Conservation (phyloP, 2,113 vertebrate species). For the Menidia beryllina region DNA sequence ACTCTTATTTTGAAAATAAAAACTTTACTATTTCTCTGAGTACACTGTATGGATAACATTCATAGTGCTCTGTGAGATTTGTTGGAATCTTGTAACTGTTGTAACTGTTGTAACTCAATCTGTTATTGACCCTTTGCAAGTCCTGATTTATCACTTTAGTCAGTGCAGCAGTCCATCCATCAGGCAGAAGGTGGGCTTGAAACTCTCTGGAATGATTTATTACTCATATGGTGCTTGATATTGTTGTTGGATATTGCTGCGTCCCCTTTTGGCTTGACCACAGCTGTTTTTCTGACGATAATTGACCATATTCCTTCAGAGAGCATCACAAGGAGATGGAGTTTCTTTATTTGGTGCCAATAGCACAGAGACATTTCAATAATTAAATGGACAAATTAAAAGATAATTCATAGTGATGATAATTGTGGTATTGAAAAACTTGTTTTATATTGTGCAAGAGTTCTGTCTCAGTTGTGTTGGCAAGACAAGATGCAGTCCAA, state of each 20-base stretch:
- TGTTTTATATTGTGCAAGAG: no score
- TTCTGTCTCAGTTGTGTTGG: no score
- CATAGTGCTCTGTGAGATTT: no score
- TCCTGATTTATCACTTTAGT: constrained; percentile 40
- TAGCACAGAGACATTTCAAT: not conserved
- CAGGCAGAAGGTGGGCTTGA: constrained; percentile 7
- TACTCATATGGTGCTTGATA: not conserved
- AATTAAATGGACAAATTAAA: not conserved
- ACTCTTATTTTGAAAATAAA: no score
- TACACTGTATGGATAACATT: no score
- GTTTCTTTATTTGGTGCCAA: not conserved
- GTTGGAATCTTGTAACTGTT: no score
- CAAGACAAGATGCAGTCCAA: no score
- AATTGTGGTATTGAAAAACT: no score
- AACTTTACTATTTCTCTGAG: no score
- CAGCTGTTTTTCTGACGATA: not conserved
- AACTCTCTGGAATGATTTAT: constrained; percentile 1
- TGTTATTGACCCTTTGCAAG: constrained; percentile 13
- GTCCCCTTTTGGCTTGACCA: not conserved
- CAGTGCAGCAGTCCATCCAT: constrained; percentile 17
- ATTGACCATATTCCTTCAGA: not conserved
- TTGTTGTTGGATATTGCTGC: constrained; percentile 9
- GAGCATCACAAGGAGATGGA: not conserved
- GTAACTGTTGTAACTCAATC: no score
- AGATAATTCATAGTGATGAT: no score